Base-by-base conservation (phyloP, 2,888 invertebrate genomes). In the Leptinotarsa peninsularis region DNA sequence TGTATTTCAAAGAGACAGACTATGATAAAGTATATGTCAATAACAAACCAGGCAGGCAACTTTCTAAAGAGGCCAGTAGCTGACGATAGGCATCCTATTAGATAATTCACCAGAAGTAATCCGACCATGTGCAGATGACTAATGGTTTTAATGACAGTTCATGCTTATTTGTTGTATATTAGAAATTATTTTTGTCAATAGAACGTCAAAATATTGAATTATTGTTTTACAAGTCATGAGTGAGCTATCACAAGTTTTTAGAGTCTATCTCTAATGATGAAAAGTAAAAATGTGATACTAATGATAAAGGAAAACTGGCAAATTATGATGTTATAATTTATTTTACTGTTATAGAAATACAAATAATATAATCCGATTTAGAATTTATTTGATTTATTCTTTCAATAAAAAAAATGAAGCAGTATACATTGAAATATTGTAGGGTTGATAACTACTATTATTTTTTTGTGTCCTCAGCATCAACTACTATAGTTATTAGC, bases 171-270 rank as follows among this genome's bases (percentile, higher is more conserved):
- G 15, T 56, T 67, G 17, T 66, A n/a, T 49, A 17, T 49, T 23
- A 43, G 7, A 74, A n/a, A 67, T 72, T 70, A 56, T 70, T 49
- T 68, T 67, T 21, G 63, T 17, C 69, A 66, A 56, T 50, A 33
- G 54, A 33, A 52, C 33, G 5, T 33, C 52, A 5, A n/a, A 68
- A 63, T 68, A 66, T 71, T 15, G 50, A 49, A 63, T 18, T 69
- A 27, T 18, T 66, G 17, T 17, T 50, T 75, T 77, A 43, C 54
- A 77, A 73, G 73, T 72, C 58, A 75, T 66, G 72, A 70, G 15
- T 54, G 49, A 63, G 68, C 50, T n/a, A 50, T 73, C 27, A 49
- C 43, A 10, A 43, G 43, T 43, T 43, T 43, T 13, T 43, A 43
- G 43, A 10, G 10, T 43, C 10, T 43, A 43, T 7, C 43, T 43